These are phyloP conservation scores for Euwallacea fornicatus DNA, from an alignment of 1,140 invertebrate species.

Conservation along the genomic window DNA sequence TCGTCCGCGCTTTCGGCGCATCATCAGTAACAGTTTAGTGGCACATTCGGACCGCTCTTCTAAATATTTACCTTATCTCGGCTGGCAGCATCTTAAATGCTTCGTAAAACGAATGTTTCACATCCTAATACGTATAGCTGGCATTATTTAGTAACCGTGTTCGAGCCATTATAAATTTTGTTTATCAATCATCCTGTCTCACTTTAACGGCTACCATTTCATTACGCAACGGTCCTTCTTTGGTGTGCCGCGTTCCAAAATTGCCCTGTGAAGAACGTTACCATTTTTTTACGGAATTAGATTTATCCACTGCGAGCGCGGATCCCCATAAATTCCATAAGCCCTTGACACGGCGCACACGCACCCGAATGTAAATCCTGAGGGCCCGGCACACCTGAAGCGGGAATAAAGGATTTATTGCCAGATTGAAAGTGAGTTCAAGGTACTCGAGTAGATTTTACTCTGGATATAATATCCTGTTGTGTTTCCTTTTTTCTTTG, in stretches of 20 bases:
- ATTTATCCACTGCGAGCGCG: background rate
- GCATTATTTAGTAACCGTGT: constrained; percentile 27
- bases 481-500: background rate
- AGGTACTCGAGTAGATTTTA: constrained; percentile 12
- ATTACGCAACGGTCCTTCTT: background rate
- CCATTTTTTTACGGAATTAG: background rate
- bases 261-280: background rate
- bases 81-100: constrained; percentile 27
- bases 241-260: background rate
- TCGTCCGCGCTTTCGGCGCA: too few relatives aligned
- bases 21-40: background rate
- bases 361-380: constrained; percentile 23
- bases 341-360: constrained; percentile 9
- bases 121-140: constrained; percentile 20
- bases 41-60: constrained; percentile 18
- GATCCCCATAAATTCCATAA: constrained; percentile 19
- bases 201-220: constrained; percentile 12
- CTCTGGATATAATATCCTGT: constrained; percentile 11
- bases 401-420: constrained; percentile 25
- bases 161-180: constrained; percentile 26
- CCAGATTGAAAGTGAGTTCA: constrained; percentile 19
- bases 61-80: constrained; percentile 29
- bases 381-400: constrained; percentile 13
- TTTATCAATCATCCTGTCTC: constrained; percentile 30
- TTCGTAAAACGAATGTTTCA: constrained; percentile 31